Evolutionary conservation across 2,888 invertebrate species (phyloP).

Genomic region (Spilosoma lubricipeda): DNA sequence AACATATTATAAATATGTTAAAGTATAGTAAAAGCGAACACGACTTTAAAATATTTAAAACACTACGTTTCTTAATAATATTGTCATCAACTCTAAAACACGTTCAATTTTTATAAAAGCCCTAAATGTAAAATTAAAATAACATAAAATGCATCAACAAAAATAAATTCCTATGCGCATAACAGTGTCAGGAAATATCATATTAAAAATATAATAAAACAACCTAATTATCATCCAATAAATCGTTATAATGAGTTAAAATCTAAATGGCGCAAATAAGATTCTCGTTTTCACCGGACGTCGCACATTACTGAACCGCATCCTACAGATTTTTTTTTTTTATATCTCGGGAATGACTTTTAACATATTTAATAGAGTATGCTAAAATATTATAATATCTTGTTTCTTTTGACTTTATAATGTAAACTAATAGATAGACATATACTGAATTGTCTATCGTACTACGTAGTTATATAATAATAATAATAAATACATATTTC

Average conservation of each 20-base stretch:
- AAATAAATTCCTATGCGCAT: neutral
- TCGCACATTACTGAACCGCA: constrained; percentile 15
- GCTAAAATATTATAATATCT: neutral
- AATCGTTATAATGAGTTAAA: constrained; percentile 21
- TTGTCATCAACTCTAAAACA: neutral
- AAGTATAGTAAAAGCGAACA: neutral
- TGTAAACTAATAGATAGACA: neutral
- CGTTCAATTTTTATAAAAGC: neutral
- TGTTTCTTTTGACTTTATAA: neutral
- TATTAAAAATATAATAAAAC: constrained; percentile 26
- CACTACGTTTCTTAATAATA: neutral
- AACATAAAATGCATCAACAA: neutral
- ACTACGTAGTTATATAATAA: too few species aligned
- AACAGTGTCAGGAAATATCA: constrained; percentile 23
- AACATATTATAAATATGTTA: neutral
- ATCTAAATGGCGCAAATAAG: constrained; percentile 22
- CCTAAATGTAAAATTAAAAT: neutral
- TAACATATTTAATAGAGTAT: neutral
- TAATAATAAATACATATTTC: too few species aligned
- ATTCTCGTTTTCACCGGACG: constrained; percentile 15
- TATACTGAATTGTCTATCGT: too few species aligned
- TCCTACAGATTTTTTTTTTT: neutral
- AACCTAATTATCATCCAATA: constrained; percentile 24
- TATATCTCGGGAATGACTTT: neutral
- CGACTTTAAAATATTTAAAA: neutral